Base-by-base conservation (phyloP, 1,140 invertebrate genomes). In the Pseudomyrmex flavicornis region DNA sequence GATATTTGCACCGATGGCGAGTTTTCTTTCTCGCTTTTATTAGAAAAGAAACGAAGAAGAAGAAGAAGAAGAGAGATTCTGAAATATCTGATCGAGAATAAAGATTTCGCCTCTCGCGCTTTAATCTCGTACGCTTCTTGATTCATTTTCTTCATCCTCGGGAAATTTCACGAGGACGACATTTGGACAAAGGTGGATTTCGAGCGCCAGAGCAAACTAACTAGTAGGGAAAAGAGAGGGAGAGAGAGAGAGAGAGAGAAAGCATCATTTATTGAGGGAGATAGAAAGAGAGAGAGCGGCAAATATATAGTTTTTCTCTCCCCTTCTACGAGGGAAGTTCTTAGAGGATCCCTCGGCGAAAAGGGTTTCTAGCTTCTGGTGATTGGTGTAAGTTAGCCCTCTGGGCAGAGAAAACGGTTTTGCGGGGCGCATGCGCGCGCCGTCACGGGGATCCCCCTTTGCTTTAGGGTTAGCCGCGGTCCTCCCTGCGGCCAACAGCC, bases 401-500 rank as follows among this genome's bases (percentile, higher is more conserved):
- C 90, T 89, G 91, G 92, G 90, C 87, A 88, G 87, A 90, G 88
- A 90, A 90, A 88, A 88, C 83, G 87, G 70, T 85, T 88, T 80
- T 80, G 79, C 22, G 83, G 46, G 35, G 35, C 35, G 90, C 93
- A 93, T 92, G 88, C 90, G 91, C 92, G 92, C 91, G 77, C 66
- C 66, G 75, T 80, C 75, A 89, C 83, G 63, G 82, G 89, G 82
- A 84, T 84, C 90, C 91, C 93, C 92, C 93, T 91, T 91, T 90
- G 92, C 92, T 93, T 93, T 92, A 93, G 93, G 93, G 93, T 93
- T 94, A 93, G 92, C 92, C 93, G 92, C 91, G 93, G 93, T 94
- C 93, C 93, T 94, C 94, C 93, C 93, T 94, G 93, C 94, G 94
- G 94, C 94, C 90, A 94, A 93, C 92, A 92, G 91, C 92, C 93